These are phyloP conservation scores for Rhinoptilus africanus DNA, from an alignment of 2,113 vertebrate species.

Conservation along the genomic window DNA sequence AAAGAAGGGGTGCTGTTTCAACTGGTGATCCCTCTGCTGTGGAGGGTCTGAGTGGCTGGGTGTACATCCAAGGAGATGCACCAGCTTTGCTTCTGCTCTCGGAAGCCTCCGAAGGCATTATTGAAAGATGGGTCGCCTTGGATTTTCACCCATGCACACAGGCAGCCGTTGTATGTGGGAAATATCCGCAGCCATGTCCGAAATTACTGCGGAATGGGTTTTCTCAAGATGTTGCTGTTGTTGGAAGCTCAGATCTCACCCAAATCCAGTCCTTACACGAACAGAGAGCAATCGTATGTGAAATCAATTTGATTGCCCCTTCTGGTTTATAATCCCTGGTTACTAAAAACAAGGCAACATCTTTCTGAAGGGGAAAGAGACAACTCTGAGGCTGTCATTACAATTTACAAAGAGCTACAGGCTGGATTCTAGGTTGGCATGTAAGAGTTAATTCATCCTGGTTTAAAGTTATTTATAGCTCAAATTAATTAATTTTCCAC, in stretches of 20 bases:
- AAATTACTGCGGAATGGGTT: neutral
- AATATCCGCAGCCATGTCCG: neutral
- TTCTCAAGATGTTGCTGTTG: neutral
- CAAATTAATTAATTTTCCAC: neutral
- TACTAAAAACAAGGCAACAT: neutral
- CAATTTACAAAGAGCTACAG: neutral
- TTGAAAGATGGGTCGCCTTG: fast-evolving
- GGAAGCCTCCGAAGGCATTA: neutral
- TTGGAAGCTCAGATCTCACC: neutral
- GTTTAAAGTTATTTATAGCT: neutral
- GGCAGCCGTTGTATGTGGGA: neutral
- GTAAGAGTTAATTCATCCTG: neutral
- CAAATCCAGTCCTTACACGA: neutral
- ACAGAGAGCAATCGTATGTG: neutral
- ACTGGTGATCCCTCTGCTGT: neutral
- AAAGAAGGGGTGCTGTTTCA: neutral
- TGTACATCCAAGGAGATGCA: fast-evolving
- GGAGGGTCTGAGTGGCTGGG: neutral
- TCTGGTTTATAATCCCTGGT: neutral
- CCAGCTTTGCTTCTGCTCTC: neutral
- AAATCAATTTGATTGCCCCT: neutral
- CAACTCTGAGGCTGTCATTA: neutral
- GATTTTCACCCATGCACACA: neutral
- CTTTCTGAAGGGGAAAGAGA: neutral
- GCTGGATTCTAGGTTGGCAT: neutral